Conservation (phyloP, 2,113 vertebrate species). For the Onychostruthus taczanowskii region DNA sequence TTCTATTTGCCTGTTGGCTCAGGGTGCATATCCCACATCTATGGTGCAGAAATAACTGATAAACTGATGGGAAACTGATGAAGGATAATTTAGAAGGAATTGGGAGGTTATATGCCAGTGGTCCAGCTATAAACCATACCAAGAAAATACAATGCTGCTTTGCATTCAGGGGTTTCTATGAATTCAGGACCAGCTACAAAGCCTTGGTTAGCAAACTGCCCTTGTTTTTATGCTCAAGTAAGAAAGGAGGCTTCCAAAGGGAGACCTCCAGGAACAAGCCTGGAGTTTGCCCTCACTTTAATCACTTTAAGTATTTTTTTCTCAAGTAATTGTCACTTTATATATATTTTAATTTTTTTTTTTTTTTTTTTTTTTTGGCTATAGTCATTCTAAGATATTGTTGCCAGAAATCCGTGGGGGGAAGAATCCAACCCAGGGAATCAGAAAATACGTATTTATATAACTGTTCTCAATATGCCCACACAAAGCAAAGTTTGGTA, state of each 20-base stretch:
- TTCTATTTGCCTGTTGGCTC: background rate
- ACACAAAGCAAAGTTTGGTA: background rate
- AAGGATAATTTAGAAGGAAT: background rate
- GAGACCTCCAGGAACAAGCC: background rate
- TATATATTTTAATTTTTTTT: background rate
- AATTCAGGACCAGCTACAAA: background rate
- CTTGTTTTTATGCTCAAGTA: background rate
- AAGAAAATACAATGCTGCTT: background rate
- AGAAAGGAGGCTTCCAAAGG: background rate
- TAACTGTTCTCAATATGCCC: background rate
- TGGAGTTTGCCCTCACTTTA: background rate
- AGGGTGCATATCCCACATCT: background rate
- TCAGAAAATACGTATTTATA: background rate
- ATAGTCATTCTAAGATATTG: background rate
- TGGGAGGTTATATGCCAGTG: background rate
- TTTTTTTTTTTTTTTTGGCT: background rate
- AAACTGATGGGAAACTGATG: background rate
- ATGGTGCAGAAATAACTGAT: background rate
- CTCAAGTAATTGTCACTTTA: background rate
- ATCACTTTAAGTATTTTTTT: background rate
- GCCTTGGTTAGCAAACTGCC: background rate
- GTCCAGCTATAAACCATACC: background rate
- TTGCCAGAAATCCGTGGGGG: background rate
- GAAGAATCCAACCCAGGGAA: background rate
- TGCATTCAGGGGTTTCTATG: background rate